phyloP scores from a whole-genome alignment of 2,797 vertebrate species.

The Rousettus madagascariensis region DNA sequence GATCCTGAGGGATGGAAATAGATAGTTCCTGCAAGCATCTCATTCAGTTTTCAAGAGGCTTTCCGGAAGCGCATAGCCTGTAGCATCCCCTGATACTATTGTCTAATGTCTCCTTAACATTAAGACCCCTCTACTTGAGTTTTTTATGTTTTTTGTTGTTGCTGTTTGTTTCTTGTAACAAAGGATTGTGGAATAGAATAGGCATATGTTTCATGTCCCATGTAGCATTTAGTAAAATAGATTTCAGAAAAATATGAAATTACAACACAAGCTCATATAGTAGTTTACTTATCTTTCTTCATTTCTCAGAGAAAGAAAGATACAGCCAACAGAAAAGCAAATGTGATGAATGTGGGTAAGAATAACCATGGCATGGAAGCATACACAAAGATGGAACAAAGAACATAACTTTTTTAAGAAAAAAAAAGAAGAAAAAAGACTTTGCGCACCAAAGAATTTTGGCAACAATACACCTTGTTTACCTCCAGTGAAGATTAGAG shows the following conservation, averaged over 20 bases:
- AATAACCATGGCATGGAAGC: background rate
- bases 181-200: background rate
- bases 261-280: background rate
- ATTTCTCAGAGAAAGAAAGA: background rate
- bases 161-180: background rate
- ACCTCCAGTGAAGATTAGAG: background rate
- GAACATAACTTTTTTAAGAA: background rate
- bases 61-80: accelerated
- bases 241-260: background rate
- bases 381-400: background rate
- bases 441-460: background rate
- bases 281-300: background rate
- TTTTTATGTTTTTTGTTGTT: background rate
- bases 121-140: background rate
- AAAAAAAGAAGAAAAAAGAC: background rate
- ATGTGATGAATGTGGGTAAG: background rate
- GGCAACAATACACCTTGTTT: background rate
- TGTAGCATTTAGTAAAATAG: background rate
- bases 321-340: background rate
- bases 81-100: accelerated
- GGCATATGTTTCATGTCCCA: background rate
- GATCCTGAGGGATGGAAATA: background rate
- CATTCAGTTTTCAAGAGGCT: background rate
- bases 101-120: background rate
- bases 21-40: no score